phyloP scores from a whole-genome alignment of 2,113 vertebrate genomes.

The Hippocampus barbouri region DNA sequence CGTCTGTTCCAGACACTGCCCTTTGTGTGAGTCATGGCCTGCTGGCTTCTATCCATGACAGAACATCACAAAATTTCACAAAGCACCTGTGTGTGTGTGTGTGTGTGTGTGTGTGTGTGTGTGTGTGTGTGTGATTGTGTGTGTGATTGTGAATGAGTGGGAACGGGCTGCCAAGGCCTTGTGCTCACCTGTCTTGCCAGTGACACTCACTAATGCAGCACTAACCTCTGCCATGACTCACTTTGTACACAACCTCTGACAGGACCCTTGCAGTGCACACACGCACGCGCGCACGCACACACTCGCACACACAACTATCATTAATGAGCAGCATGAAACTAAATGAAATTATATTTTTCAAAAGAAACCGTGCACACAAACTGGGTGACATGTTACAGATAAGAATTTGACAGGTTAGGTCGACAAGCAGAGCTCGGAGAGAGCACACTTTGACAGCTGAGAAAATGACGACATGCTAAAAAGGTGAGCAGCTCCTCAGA shows the following conservation, averaged over 20 bases:
- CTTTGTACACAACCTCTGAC: slow-evolving; percentile 51
- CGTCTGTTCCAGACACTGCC: slow-evolving; percentile 56
- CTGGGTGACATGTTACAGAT: slow-evolving; percentile 29
- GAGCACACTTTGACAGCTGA: slow-evolving; percentile 68
- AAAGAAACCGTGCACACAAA: slow-evolving; percentile 11
- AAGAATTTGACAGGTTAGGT: slow-evolving; percentile 52
- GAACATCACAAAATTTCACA: slow-evolving; percentile 31
- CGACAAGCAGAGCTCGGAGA: slow-evolving; percentile 44
- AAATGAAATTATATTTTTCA: slow-evolving; percentile 23
- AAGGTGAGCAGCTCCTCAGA: slow-evolving; percentile 68
- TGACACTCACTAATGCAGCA: slow-evolving; percentile 71
- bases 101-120: slow-evolving; percentile 21
- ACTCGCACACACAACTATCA: slow-evolving; percentile 15
- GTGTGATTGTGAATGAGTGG: slow-evolving; percentile 32
- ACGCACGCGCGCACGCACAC: slow-evolving; percentile 17
- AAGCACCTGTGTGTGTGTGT: slow-evolving; percentile 10
- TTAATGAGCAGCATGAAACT: slow-evolving; percentile 28
- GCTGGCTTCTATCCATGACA: slow-evolving; percentile 57
- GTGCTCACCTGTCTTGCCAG: slow-evolving; percentile 52
- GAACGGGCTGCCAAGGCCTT: slow-evolving; percentile 47
- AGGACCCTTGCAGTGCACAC: slow-evolving; percentile 29
- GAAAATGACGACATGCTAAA: slow-evolving; percentile 74
- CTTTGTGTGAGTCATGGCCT: slow-evolving; percentile 59
- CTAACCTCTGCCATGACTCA: slow-evolving; percentile 72
- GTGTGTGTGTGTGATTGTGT: neutral